These are phyloP conservation scores for Pseudochaenichthys georgianus DNA, from an alignment of 2,797 vertebrate species.

Conservation along the genomic window DNA sequence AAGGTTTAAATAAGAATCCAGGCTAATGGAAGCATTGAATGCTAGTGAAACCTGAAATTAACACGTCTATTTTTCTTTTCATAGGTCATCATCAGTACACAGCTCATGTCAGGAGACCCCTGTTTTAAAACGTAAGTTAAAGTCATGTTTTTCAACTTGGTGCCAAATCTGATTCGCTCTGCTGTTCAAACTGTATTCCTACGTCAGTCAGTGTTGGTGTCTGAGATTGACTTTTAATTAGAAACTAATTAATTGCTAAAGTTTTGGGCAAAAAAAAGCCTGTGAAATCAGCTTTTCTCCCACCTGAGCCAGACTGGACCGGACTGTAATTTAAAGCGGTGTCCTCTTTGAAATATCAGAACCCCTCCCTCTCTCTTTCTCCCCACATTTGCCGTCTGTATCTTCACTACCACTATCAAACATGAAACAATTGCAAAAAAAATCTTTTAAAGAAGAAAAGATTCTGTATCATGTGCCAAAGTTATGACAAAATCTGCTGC, in stretches of 20 bases:
- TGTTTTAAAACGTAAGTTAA: slow-evolving; percentile 97
- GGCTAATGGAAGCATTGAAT: background rate
- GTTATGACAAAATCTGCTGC: slow-evolving; percentile 3
- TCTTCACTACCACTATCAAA: background rate
- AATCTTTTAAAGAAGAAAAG: background rate
- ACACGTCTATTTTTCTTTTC: slow-evolving; percentile 3
- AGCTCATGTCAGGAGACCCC: slow-evolving; percentile 97
- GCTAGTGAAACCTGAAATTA: background rate
- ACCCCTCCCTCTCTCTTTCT: background rate
- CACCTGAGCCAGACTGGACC: background rate
- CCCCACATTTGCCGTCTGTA: background rate
- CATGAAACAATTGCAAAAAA: background rate
- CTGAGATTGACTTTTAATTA: background rate
- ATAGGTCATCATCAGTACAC: slow-evolving; percentile 96
- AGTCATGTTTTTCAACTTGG: background rate
- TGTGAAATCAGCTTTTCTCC: background rate
- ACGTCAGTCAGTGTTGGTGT: background rate
- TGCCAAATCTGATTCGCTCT: background rate
- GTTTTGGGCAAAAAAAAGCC: background rate
- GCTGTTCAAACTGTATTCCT: background rate
- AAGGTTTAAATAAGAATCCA: background rate
- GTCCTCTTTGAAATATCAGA: background rate
- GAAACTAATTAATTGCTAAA: background rate
- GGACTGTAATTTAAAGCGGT: background rate
- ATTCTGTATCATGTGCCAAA: slow-evolving; percentile 1